Conservation (phyloP, 2,888 invertebrate genomes). For the Tenthredo notha region DNA sequence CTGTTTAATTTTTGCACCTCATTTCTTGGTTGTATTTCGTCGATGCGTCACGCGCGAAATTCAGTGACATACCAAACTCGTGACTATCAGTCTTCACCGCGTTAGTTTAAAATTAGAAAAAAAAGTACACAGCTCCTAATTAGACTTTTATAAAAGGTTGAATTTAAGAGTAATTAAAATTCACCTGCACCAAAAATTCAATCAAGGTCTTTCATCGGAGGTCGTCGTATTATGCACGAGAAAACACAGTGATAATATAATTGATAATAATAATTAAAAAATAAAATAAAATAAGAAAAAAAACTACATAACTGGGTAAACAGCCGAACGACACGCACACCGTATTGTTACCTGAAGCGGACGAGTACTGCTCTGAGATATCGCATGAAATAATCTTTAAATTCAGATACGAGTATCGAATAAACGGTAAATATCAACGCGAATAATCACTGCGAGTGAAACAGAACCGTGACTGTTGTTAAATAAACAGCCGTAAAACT, state of each 20-base stretch:
- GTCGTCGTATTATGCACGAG: not conserved
- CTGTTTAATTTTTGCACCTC: not conserved
- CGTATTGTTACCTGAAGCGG: slow-evolving; percentile 50
- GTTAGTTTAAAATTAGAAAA: not conserved
- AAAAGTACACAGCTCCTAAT: not conserved
- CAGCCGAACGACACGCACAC: slow-evolving; percentile 46
- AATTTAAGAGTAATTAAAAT: not conserved
- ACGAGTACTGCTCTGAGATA: slow-evolving; percentile 42
- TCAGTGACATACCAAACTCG: not conserved
- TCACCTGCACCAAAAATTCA: not conserved
- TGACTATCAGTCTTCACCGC: not conserved
- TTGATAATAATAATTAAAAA: not conserved
- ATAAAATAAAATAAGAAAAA: too few relatives aligned
- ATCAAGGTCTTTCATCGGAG: not conserved
- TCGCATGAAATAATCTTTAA: slow-evolving; percentile 19
- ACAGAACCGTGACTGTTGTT: not conserved
- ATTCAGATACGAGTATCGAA: not conserved
- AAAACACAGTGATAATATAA: not conserved
- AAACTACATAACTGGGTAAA: not conserved
- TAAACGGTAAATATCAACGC: not conserved
- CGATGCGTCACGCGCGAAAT: not conserved
- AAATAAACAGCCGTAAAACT: not conserved
- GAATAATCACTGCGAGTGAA: not conserved
- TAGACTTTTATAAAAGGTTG: not conserved
- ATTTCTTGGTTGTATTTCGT: not conserved